These are phyloP conservation scores for Micromussa lordhowensis DNA, from an alignment of 92 coral and sea anemone species.

Conservation along the genomic window DNA sequence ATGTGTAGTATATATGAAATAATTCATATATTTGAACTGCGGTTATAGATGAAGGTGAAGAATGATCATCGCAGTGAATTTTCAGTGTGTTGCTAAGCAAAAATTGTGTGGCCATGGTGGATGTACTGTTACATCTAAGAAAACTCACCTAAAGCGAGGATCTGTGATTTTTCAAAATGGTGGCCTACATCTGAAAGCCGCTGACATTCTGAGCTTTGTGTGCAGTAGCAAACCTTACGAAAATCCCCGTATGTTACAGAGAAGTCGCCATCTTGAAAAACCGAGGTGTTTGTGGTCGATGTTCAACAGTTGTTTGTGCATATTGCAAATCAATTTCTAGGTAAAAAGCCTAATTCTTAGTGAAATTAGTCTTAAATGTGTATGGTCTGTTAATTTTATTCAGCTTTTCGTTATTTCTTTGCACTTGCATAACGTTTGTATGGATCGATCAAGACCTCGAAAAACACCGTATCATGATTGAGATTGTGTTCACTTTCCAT, in stretches of 20 bases:
- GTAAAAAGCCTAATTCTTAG: not conserved
- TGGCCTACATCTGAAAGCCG: not conserved
- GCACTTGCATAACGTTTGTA: slow-evolving; percentile 5
- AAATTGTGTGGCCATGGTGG: no score
- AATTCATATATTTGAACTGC: no score
- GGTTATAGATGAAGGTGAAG: no score
- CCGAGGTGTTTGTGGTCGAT: slow-evolving; percentile 4
- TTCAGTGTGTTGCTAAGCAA: not conserved
- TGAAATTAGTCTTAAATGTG: not conserved
- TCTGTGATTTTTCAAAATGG: not conserved
- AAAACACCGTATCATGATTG: not conserved
- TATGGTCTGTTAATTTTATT: not conserved
- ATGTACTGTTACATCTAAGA: not conserved
- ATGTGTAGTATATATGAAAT: no score
- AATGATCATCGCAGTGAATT: no score
- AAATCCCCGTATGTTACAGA: slow-evolving; percentile 20
- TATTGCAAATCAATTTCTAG: not conserved
- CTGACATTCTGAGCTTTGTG: slow-evolving; percentile 29
- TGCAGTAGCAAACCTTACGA: not conserved
- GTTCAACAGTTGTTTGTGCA: not conserved
- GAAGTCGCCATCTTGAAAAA: slow-evolving; percentile 31
- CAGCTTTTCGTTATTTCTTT: no score
- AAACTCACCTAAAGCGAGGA: not conserved
- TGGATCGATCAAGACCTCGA: no score
- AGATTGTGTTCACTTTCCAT: not conserved